Conservation (phyloP, 2,888 invertebrate genomes). For the Ochlodes sylvanus region DNA sequence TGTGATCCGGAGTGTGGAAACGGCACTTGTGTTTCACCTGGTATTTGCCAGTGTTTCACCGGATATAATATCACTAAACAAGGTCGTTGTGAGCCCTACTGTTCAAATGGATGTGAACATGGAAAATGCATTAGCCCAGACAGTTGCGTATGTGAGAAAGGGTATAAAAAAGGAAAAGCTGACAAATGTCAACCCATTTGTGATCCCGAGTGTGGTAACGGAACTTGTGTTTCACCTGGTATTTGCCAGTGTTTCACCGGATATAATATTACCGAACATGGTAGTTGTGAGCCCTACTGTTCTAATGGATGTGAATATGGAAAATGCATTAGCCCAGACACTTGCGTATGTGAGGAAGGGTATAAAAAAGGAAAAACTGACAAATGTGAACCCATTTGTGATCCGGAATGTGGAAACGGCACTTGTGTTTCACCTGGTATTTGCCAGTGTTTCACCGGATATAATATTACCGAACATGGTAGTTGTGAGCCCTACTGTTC, state of each 20-base stretch:
- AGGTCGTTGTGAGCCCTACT: constrained; percentile 42
- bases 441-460: constrained; percentile 73
- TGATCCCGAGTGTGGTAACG: constrained; percentile 39
- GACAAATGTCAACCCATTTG: background rate
- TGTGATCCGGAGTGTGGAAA: constrained; percentile 46
- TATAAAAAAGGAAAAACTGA: constrained; percentile 36
- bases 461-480: constrained; percentile 41
- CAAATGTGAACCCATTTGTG: constrained; percentile 61
- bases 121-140: no score
- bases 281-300: constrained; percentile 45
- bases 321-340: constrained; percentile 39
- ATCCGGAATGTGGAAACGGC: constrained; percentile 75
- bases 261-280: constrained; percentile 41
- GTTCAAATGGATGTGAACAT: constrained; percentile 16
- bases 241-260: constrained; percentile 58
- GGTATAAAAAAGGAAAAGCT: no score
- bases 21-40: constrained; percentile 55
- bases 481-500: background rate
- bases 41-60: constrained; percentile 56
- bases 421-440: constrained; percentile 72
- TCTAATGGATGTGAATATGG: constrained; percentile 40
- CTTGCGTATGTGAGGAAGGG: constrained; percentile 24
- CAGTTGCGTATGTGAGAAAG: no score
- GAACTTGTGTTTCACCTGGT: constrained; percentile 57
- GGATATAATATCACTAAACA: constrained; percentile 46